Conservation (phyloP, 2,113 vertebrate species). For the Chunga burmeisteri region DNA sequence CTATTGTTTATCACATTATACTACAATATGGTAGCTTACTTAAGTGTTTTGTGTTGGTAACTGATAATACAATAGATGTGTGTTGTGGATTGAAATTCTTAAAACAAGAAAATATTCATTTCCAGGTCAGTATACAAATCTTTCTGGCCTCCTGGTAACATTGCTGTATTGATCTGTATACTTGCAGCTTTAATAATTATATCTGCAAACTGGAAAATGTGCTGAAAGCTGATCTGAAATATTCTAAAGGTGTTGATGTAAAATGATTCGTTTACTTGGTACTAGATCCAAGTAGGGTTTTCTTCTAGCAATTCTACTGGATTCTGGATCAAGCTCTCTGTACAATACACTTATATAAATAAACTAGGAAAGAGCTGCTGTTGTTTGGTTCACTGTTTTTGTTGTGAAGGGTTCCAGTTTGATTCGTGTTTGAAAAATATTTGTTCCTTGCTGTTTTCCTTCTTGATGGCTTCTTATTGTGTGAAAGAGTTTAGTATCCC, state of each 20-base stretch:
- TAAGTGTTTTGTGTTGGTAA: not conserved
- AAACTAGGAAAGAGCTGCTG: not conserved
- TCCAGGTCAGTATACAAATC: not conserved
- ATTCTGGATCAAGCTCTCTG: not conserved
- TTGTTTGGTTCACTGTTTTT: not conserved
- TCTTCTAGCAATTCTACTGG: not conserved
- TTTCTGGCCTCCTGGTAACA: not conserved
- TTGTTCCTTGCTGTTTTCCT: not conserved
- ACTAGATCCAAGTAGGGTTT: not conserved
- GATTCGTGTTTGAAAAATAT: not conserved
- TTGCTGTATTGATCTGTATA: not conserved
- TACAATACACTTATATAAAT: fast-evolving
- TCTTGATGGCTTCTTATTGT: not conserved
- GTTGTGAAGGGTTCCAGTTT: not conserved
- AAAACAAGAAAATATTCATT: not conserved
- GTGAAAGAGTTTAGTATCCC: not conserved
- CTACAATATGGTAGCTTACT: not conserved
- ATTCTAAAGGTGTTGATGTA: not conserved
- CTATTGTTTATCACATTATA: not conserved
- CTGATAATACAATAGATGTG: not conserved
- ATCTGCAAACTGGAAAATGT: not conserved
- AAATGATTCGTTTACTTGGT: not conserved
- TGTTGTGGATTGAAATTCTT: not conserved
- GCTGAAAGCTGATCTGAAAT: not conserved
- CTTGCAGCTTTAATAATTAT: not conserved